phyloP scores from a whole-genome alignment of 1,140 invertebrate genomes.

The Caenorhabditis latens region DNA sequence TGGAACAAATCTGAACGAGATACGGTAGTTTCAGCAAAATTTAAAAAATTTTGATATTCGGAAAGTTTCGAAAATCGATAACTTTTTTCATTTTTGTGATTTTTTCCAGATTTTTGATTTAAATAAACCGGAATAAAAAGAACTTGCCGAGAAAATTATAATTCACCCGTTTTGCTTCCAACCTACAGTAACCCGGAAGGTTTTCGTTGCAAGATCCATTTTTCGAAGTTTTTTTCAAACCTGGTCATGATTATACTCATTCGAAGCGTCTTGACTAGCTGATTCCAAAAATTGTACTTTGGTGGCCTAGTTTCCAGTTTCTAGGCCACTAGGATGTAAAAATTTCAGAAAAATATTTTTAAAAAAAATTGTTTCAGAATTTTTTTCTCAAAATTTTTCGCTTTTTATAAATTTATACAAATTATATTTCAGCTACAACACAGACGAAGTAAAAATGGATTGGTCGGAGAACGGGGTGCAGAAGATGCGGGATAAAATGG shows the following conservation, averaged over 20 bases:
- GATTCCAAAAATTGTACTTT: too few species aligned
- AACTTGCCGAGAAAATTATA: background rate
- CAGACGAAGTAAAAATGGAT: conserved; percentile 77
- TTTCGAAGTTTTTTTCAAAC: background rate
- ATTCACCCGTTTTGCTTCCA: background rate
- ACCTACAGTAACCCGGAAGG: background rate
- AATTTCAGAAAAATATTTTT: too few species aligned
- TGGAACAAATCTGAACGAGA: background rate
- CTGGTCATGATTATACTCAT: too few species aligned
- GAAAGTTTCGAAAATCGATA: background rate
- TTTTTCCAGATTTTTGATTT: background rate
- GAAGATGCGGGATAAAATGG: conserved; percentile 77
- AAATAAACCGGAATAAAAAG: background rate
- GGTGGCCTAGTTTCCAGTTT: too few species aligned
- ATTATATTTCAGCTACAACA: conserved; percentile 73
- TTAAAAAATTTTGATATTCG: background rate
- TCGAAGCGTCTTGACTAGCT: too few species aligned
- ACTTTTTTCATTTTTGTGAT: background rate
- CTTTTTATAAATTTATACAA: too few species aligned
- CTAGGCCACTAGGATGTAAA: too few species aligned
- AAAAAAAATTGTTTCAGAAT: too few species aligned
- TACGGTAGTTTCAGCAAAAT: too few species aligned
- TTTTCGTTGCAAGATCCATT: too few species aligned
- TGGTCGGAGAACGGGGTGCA: conserved; percentile 73
- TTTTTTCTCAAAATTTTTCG: background rate